Percentiles rank a stretch among this genome's conserved stretches.
These are phyloP conservation scores for Scaptomyza pallida DNA, from an alignment of 1,140 invertebrate species.

Conservation along the genomic window DNA sequence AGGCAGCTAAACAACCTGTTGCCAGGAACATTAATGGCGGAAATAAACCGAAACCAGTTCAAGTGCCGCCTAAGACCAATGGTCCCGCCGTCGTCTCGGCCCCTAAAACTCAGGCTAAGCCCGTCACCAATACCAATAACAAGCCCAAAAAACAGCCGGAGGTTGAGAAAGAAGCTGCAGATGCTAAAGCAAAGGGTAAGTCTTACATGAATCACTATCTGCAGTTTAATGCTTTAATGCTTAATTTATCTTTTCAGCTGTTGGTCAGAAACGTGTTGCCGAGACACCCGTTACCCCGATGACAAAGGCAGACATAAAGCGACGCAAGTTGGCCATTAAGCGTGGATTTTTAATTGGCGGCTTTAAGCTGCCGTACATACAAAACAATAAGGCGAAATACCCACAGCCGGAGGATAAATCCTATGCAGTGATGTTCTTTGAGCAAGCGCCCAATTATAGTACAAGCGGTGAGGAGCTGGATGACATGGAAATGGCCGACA, in stretches of 20 bases:
- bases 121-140: not conserved
- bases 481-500: conserved; percentile 32
- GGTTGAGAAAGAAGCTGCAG: not conserved
- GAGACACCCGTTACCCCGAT: conserved; percentile 1
- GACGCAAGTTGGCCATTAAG: conserved; percentile 59
- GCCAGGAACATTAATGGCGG: conserved; percentile 18
- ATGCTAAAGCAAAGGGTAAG: conserved; percentile 13
- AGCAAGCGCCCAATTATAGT: conserved; percentile 63
- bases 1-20: not conserved
- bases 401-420: conserved; percentile 66
- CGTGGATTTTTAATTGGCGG: conserved; percentile 67
- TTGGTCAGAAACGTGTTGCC: conserved; percentile 47
- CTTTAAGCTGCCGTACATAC: conserved; percentile 54
- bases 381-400: conserved; percentile 40
- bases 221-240: too few relatives aligned
- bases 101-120: conserved; percentile 36
- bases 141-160: conserved; percentile 13
- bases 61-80: conserved; percentile 4
- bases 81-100: not conserved
- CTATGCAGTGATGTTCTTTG: conserved; percentile 66
- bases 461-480: conserved; percentile 67
- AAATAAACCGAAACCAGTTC: conserved; percentile 8
- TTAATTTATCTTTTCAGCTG: too few relatives aligned
- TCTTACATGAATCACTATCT: not conserved
- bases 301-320: conserved; percentile 62